These are phyloP conservation scores for Calonectris borealis DNA, from an alignment of 2,113 vertebrate species.

Conservation along the genomic window DNA sequence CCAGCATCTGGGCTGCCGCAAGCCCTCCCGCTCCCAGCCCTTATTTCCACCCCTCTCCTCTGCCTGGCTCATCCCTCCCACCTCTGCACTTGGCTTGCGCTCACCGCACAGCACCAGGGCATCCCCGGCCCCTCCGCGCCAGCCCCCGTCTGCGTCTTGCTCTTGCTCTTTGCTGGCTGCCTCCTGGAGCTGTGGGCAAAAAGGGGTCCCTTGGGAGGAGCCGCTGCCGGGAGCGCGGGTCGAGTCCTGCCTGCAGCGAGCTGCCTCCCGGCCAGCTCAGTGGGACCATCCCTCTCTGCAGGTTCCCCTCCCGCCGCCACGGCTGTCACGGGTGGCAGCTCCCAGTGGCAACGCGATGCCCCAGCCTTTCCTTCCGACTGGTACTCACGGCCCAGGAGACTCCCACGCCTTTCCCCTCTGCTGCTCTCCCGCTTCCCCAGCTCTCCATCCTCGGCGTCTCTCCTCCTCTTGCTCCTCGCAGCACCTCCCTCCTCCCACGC, in stretches of 20 bases:
- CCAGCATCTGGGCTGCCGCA: not conserved
- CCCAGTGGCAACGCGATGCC: not conserved
- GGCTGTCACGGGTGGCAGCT: not conserved
- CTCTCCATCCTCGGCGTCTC: not conserved
- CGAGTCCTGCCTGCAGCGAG: not conserved
- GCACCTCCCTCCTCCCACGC: not conserved
- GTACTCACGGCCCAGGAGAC: not conserved
- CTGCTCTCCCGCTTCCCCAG: not conserved
- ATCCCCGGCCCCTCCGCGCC: not conserved
- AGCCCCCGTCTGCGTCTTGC: not conserved
- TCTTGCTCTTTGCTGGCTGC: not conserved
- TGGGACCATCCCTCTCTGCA: not conserved
- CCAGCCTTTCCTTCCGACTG: not conserved
- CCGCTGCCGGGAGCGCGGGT: fast-evolving
- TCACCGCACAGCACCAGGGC: not conserved
- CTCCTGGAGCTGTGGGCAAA: not conserved
- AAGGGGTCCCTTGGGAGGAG: not conserved
- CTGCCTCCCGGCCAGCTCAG: not conserved
- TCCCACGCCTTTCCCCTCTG: not conserved
- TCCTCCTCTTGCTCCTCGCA: not conserved
- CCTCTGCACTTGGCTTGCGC: not conserved
- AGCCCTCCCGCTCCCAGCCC: not conserved
- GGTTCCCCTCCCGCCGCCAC: not conserved
- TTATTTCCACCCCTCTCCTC: not conserved
- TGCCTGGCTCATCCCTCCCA: not conserved